A percentile compares a stretch with the other conserved stretches of the same genome.
phyloP scores from a whole-genome alignment of 2,113 vertebrate genomes.

The Lepus timidus region DNA sequence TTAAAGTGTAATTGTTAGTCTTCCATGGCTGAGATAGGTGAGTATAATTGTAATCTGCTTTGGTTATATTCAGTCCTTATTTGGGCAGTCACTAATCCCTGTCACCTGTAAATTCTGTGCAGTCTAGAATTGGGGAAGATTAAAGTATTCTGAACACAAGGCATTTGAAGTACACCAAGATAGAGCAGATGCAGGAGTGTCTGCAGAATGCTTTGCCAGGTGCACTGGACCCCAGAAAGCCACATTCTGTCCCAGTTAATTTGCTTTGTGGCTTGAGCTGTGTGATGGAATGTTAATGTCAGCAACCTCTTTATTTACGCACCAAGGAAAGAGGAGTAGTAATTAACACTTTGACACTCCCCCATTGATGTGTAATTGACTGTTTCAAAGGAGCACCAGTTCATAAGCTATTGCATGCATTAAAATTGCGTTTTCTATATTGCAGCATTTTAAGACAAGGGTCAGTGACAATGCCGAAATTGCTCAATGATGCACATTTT shows the following conservation, averaged over 20 bases:
- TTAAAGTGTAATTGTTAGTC: background rate
- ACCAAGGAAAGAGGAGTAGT: slow-evolving; percentile 92
- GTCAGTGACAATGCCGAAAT: slow-evolving; percentile 95
- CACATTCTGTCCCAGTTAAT: slow-evolving; percentile 88
- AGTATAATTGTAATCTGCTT: slow-evolving; percentile 48
- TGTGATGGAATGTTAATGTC: slow-evolving; percentile 97
- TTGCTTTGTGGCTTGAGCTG: slow-evolving; percentile 89
- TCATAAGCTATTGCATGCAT: slow-evolving; percentile 93
- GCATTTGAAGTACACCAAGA: slow-evolving; percentile 70
- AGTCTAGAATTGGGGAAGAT: slow-evolving; percentile 43
- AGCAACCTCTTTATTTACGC: slow-evolving; percentile 99
- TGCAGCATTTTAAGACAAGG: slow-evolving; percentile 94
- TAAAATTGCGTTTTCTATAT: slow-evolving; percentile 96
- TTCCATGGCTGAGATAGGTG: slow-evolving; percentile 30
- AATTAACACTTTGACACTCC: slow-evolving; percentile 94
- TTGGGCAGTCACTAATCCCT: slow-evolving; percentile 50
- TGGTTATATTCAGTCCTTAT: slow-evolving; percentile 19
- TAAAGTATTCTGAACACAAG: slow-evolving; percentile 56
- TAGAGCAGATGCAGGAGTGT: slow-evolving; percentile 48
- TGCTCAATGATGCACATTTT: slow-evolving; percentile 95
- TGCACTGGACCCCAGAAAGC: slow-evolving; percentile 85
- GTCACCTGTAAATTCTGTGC: slow-evolving; percentile 52
- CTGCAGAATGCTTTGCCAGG: slow-evolving; percentile 85
- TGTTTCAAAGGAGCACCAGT: slow-evolving; percentile 94
- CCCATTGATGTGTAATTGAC: slow-evolving; percentile 97